phyloP scores from a whole-genome alignment of 2,113 vertebrate genomes.

The Platichthys stellatus region DNA sequence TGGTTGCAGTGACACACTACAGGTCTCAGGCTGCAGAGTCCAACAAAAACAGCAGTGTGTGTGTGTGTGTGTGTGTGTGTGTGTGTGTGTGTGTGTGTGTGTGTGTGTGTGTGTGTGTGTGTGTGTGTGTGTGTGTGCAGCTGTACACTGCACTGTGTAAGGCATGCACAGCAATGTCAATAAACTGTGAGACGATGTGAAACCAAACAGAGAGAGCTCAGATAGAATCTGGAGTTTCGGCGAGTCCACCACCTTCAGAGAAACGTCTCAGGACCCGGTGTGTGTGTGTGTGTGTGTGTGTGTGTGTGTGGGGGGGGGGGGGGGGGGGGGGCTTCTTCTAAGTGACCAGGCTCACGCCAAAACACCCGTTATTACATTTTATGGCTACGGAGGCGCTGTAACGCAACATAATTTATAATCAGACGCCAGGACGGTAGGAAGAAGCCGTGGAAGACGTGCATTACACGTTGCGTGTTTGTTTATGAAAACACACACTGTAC shows the following conservation, averaged over 20 bases:
- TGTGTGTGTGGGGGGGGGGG: too few species aligned
- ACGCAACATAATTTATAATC: background rate
- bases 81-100: background rate
- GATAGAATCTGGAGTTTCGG: slow-evolving; percentile 48
- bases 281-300: fast-evolving
- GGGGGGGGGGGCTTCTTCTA: slow-evolving; percentile 17
- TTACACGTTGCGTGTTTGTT: slow-evolving; percentile 21
- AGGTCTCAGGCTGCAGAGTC: slow-evolving; percentile 63
- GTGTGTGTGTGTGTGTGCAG: background rate
- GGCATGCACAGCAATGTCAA: slow-evolving; percentile 70
- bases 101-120: too few species aligned
- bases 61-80: slow-evolving; percentile 32
- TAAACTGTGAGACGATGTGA: slow-evolving; percentile 71
- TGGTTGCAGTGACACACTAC: slow-evolving; percentile 62
- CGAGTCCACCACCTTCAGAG: slow-evolving; percentile 22
- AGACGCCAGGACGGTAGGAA: slow-evolving; percentile 30
- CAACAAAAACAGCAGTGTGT: slow-evolving; percentile 74
- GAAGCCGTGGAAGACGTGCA: background rate
- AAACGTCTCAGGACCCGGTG: slow-evolving; percentile 4
- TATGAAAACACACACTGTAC: slow-evolving; percentile 4
- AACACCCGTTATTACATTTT: background rate
- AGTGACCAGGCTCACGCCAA: background rate
- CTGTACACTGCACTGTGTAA: slow-evolving; percentile 47
- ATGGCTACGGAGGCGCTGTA: background rate
- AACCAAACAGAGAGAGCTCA: slow-evolving; percentile 70